phyloP scores from a whole-genome alignment of 2,888 invertebrate genomes.

The Leucophora obtusa region DNA sequence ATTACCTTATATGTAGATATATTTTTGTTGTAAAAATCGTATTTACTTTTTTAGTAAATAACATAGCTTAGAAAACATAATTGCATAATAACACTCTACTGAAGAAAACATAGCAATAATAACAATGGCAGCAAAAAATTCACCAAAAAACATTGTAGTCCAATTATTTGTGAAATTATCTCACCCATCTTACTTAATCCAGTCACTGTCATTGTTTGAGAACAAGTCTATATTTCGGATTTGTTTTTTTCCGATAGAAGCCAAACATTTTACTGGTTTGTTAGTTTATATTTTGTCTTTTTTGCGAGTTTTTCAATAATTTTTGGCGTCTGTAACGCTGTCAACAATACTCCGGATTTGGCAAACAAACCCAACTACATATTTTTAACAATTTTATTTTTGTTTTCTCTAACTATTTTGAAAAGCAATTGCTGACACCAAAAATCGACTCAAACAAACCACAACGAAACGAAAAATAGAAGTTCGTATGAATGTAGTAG shows the following conservation, averaged over 20 bases:
- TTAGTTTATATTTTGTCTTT: conserved; percentile 50
- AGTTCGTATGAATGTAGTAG: neutral
- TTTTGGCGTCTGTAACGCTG: conserved; percentile 64
- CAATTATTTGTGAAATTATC: conserved; percentile 64
- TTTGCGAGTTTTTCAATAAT: conserved; percentile 59
- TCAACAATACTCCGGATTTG: conserved; percentile 63
- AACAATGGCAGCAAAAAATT: neutral
- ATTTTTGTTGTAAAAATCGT: neutral
- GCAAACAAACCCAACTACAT: conserved; percentile 61
- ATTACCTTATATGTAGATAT: neutral
- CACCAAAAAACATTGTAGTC: conserved; percentile 38
- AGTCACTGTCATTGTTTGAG: conserved; percentile 61
- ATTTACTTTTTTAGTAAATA: conserved; percentile 24
- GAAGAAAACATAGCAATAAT: neutral
- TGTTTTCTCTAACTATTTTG: conserved; percentile 5
- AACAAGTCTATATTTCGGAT: conserved; percentile 56
- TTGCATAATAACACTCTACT: conserved; percentile 23
- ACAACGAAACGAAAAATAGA: conserved; percentile 51
- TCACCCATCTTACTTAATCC: conserved; percentile 62
- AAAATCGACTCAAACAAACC: conserved; percentile 64
- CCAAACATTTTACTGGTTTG: conserved; percentile 63
- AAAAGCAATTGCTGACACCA: conserved; percentile 64
- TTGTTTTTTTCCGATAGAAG: conserved; percentile 38
- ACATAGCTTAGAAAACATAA: conserved; percentile 29
- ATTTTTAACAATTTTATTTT: conserved; percentile 52